Percentiles rank a stretch among this genome's conserved stretches.
phyloP scores from a whole-genome alignment of 2,888 invertebrate genomes.

The Drosophila emarginata region DNA sequence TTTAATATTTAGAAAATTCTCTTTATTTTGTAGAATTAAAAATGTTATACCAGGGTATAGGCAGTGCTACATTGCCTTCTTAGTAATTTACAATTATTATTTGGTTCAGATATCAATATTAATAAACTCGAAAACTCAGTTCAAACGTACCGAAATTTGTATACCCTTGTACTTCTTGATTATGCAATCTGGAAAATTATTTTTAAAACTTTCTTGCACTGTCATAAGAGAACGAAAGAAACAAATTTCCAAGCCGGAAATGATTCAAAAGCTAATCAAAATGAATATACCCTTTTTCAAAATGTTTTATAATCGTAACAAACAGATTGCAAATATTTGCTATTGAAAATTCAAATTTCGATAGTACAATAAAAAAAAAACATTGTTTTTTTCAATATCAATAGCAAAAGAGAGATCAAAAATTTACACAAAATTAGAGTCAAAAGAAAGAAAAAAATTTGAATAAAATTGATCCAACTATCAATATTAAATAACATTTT shows the following conservation, averaged over 20 bases:
- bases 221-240: no score
- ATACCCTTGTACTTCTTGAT: no score
- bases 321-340: not conserved
- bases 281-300: no score
- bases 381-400: not conserved
- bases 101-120: not conserved
- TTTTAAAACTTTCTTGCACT: no score
- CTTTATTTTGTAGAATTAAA: no score
- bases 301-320: not conserved
- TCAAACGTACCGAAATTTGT: no score
- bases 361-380: not conserved
- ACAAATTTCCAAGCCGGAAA: no score
- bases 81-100: not conserved
- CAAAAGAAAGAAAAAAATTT: not conserved
- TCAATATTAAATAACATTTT: slow-evolving; percentile 1
- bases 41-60: no score
- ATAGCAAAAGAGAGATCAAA: not conserved
- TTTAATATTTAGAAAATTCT: no score
- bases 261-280: no score
- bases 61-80: not conserved
- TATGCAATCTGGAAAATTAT: no score
- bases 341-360: not conserved
- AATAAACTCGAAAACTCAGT: not conserved
- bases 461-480: not conserved
- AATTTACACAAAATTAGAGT: not conserved